phyloP scores from a whole-genome alignment of 2,888 invertebrate species.

The Scrobipalpa atriplicella region DNA sequence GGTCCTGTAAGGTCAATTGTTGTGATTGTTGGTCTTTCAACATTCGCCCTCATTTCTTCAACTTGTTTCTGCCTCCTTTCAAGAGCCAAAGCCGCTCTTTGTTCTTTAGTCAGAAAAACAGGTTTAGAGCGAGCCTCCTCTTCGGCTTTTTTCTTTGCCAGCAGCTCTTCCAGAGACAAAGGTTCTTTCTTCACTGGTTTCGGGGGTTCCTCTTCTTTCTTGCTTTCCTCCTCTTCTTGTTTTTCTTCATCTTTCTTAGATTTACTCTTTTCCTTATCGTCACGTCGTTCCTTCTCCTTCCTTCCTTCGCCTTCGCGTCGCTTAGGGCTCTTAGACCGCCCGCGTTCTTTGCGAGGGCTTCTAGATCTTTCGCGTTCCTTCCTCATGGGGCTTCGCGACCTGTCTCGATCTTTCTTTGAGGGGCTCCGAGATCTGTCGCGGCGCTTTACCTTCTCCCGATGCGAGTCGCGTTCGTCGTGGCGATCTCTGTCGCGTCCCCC shows the following conservation, averaged over 20 bases:
- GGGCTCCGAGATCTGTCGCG: constrained; percentile 69
- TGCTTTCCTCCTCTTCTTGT: constrained; percentile 66
- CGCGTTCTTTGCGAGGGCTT: constrained; percentile 52
- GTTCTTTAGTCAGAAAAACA: constrained; percentile 97
- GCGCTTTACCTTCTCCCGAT: constrained; percentile 70
- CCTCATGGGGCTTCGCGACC: constrained; percentile 61
- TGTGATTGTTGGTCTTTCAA: constrained; percentile 70
- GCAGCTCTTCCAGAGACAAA: constrained; percentile 96
- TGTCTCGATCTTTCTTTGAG: constrained; percentile 63
- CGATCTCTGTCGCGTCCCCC: constrained; percentile 72
- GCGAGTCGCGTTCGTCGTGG: constrained; percentile 68
- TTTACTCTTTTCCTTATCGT: constrained; percentile 73
- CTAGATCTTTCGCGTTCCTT: constrained; percentile 60
- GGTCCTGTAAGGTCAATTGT: constrained; percentile 79
- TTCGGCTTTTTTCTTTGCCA: constrained; percentile 98
- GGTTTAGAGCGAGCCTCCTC: constrained; percentile 98
- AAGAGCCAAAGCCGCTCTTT: constrained; percentile 94
- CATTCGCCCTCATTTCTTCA: constrained; percentile 88
- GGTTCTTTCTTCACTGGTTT: constrained; percentile 87
- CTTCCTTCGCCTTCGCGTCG: constrained; percentile 71
- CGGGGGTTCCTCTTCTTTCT: constrained; percentile 68
- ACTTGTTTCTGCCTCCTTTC: constrained; percentile 95
- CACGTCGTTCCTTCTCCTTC: constrained; percentile 42
- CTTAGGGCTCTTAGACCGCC: constrained; percentile 67
- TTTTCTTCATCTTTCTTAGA: constrained; percentile 59